Evolutionary conservation across 1,140 invertebrate species (phyloP), one percentile per base, ranked within the genome.

Genomic region (Babylonia areolata): DNA sequence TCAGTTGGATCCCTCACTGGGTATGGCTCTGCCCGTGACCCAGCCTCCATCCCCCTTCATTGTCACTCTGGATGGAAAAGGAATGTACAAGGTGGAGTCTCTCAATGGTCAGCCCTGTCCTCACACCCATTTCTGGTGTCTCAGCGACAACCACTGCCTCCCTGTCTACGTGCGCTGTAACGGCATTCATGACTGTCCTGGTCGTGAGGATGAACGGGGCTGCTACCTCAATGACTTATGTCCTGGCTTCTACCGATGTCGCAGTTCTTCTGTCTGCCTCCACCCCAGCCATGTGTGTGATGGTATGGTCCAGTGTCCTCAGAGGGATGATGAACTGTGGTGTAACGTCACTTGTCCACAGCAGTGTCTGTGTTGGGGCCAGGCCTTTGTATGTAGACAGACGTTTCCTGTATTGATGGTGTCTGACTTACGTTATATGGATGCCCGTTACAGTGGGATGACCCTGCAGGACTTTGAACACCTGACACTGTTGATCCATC

Each of bases 271-370:
- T 28, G 46, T 81, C 33, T 88, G 87, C 64, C 46, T 86, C 42
- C 81, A 78, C n/a, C n/a, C 71, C 46, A 40, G 54, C n/a, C 54
- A 84, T 39, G 46, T 87, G 3, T 85, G 83, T 42, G 81, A 84
- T 85, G 69, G 54, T 11, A 23, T 35, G 31, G 23, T n/a, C 42
- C 58, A 88, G 64, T 87, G 83, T 86, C 86, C 84, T 39, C 79
- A 85, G n/a, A 46, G 64, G 58, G 86, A 87, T 37, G 82, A 89
- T 31, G 86, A 87, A 40, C 33, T 73, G 75, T 81, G 85, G 33
- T 89, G 84, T 75, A 28, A 85, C 15, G 35, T 69, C 3, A 46
- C 35, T 20, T 82, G 81, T 69, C 81, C 81, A 93, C 89, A 42
- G 92, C 69, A 33, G 42, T 88, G 85, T 35, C n/a, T 33, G 20